phyloP scores from a whole-genome alignment of 2,797 vertebrate species.

The Antrozous pallidus region DNA sequence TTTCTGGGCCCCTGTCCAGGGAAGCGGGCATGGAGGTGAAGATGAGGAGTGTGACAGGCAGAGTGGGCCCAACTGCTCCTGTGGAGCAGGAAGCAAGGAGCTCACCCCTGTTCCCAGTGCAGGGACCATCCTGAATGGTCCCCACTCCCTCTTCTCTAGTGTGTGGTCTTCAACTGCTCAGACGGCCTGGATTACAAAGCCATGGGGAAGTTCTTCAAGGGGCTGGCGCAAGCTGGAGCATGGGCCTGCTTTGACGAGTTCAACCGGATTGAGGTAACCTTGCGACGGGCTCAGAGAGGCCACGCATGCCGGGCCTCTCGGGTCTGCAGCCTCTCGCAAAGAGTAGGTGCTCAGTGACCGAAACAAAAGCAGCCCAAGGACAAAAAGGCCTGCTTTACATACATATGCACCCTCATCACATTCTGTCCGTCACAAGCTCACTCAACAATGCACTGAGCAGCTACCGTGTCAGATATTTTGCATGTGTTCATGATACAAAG shows the following conservation, averaged over 20 bases:
- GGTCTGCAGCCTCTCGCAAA: neutral
- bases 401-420: neutral
- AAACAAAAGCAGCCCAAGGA: neutral
- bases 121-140: neutral
- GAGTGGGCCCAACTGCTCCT: neutral
- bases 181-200: conserved; percentile 96
- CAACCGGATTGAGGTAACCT: conserved; percentile 94
- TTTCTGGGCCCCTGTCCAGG: neutral
- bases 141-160: conserved; percentile 80
- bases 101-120: neutral
- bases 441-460: neutral
- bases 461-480: neutral
- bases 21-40: neutral
- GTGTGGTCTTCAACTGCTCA: conserved; percentile 96
- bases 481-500: neutral
- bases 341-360: neutral
- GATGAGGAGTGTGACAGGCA: neutral
- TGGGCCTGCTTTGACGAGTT: conserved; percentile 98
- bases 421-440: neutral
- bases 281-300: neutral
- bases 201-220: conserved; percentile 98
- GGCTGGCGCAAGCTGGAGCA: conserved; percentile 93
- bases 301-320: neutral
- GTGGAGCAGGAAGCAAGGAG: neutral
- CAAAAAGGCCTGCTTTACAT: neutral